Conservation (phyloP, 1,140 invertebrate genomes). For the Plectus sambesii region DNA sequence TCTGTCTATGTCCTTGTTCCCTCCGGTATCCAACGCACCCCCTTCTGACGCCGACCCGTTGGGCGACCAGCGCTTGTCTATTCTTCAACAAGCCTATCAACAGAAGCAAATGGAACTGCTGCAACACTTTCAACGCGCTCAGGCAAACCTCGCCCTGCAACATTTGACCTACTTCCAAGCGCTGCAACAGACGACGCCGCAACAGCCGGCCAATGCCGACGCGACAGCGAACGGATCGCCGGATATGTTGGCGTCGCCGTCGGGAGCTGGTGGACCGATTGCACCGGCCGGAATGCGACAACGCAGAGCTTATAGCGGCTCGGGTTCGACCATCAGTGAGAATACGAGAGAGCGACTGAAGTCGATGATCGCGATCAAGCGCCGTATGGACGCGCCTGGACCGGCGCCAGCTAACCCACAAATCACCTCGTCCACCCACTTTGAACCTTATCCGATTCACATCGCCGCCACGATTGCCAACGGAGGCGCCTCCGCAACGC, state of each 20-base stretch:
- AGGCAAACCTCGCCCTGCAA: constrained; percentile 21
- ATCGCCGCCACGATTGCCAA: constrained; percentile 10
- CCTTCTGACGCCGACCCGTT: no score
- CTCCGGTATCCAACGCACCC: no score
- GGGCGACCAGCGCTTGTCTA: no score
- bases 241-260: no score
- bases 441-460: constrained; percentile 40
- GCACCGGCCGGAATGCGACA: constrained; percentile 1
- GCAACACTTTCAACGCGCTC: constrained; percentile 18
- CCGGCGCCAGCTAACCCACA: not conserved
- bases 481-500: constrained; percentile 2
- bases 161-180: constrained; percentile 17
- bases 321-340: constrained; percentile 32
- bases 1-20: no score
- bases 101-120: constrained; percentile 24
- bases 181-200: constrained; percentile 16
- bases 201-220: no score
- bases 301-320: constrained; percentile 4
- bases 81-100: constrained; percentile 20
- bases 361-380: constrained; percentile 39
- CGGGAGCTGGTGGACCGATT: no score
- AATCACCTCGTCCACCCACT: constrained; percentile 22
- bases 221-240: no score
- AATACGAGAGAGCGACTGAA: constrained; percentile 34
- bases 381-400: constrained; percentile 26